Base-by-base conservation (phyloP, 2,797 vertebrate genomes). In the Pogonophryne albipinna region DNA sequence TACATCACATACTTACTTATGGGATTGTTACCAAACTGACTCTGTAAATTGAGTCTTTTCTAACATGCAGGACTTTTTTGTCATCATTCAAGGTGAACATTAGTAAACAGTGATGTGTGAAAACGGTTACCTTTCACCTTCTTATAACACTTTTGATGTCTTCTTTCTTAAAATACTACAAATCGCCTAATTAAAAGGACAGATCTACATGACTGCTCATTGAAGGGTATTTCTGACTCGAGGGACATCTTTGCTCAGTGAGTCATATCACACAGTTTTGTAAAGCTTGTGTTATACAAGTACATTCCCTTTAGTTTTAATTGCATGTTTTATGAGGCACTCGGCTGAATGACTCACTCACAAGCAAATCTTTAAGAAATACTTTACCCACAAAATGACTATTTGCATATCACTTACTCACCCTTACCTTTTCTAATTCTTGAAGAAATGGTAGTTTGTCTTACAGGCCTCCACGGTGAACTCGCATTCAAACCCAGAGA, bases 281-380 rank as follows among this genome's bases (percentile, higher is more conserved):
- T 51, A 20, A 62, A 20, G 19, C n/a, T n/a, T n/a, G n/a, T n/a
- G n/a, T n/a, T n/a, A n/a, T n/a, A n/a, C 27, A 19, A 20, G 45
- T 58, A 49, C 49, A 74, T 66, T 45, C 8, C 16, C 61, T 67
- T 27, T 73, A 64, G 47, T 53, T 62, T 49, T 59, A 34, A 64
- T 34, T 59, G 31, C 20, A 17, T 31, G n/a, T 71, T 38, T 64
- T 58, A 10, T 41, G 15, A 58, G 1, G 3, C 56, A 56, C 19
- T 51, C 34, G 4, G 16, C 38, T 56, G 59, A 56, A 46, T 66
- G 56, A 72, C 17, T 78, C 57, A 66, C 31, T 17, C 10, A 4
- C 44, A 45, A 45, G 34, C 6, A 38, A 38, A 38, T 38, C 34
- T 38, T 38, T 6, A 38, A 38, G 34, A 38, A 38, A 9, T 38